These are phyloP conservation scores for Morus bassanus DNA, from an alignment of 2,797 vertebrate genomes.

Conservation along the genomic window DNA sequence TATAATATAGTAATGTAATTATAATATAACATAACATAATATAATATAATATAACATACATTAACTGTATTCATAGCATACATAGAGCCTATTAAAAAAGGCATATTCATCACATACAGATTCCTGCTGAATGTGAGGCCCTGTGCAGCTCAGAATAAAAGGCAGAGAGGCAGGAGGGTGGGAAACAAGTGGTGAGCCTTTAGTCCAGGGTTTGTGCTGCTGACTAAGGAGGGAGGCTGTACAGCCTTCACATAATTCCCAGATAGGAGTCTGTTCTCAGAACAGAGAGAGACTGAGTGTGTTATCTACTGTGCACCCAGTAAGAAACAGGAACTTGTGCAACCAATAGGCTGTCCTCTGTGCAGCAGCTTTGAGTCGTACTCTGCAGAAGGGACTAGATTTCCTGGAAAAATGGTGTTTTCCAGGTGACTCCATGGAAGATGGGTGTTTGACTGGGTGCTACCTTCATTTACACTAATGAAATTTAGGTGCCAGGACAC, in stretches of 20 bases:
- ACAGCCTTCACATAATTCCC: neutral
- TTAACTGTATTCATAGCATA: neutral
- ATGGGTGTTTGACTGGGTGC: neutral
- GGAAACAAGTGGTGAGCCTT: fast-evolving
- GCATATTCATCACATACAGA: fast-evolving
- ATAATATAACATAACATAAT: neutral
- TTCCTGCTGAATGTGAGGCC: neutral
- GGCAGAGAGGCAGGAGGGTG: neutral
- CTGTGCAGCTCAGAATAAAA: neutral
- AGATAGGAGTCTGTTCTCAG: neutral
- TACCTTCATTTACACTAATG: neutral
- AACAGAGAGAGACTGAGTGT: fast-evolving
- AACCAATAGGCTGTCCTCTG: neutral
- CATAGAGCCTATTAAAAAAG: neutral
- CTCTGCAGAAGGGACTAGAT: neutral
- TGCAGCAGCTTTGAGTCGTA: neutral
- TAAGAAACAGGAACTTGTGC: neutral
- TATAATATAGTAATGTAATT: neutral
- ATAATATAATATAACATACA: neutral
- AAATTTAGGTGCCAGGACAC: neutral
- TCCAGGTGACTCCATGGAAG: neutral
- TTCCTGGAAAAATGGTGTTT: neutral
- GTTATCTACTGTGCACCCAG: neutral
- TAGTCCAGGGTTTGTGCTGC: neutral
- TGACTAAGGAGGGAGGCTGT: neutral